Percentiles rank a stretch among this genome's conserved stretches.
phyloP scores from a whole-genome alignment of 2,797 vertebrate species.

The Xenops minutus region DNA sequence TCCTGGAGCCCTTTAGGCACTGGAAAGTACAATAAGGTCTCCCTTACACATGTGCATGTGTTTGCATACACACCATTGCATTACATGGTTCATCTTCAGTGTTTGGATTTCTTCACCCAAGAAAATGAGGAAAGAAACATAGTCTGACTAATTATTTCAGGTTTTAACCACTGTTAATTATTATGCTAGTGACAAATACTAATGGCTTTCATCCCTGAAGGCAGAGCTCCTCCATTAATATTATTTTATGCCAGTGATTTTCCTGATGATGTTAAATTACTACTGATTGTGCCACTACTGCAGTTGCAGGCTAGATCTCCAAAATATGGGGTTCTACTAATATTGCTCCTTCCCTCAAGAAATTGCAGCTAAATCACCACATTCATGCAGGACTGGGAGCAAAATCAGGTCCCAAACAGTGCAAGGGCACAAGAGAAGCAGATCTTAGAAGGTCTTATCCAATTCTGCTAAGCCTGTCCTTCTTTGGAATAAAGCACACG shows the following conservation, averaged over 20 bases:
- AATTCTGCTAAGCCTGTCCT: not conserved
- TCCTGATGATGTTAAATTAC: not conserved
- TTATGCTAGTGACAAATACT: not conserved
- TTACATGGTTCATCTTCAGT: not conserved
- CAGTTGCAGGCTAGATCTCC: not conserved
- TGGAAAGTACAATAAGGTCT: not conserved
- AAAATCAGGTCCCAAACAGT: not conserved
- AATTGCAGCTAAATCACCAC: not conserved
- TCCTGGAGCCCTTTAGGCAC: not conserved
- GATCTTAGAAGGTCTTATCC: not conserved
- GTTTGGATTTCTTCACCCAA: not conserved
- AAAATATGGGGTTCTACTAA: not conserved
- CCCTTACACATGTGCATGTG: accelerated
- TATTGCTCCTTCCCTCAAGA: accelerated
- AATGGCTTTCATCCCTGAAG: not conserved
- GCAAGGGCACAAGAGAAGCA: not conserved
- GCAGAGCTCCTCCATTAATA: not conserved
- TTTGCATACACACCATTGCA: not conserved
- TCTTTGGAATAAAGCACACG: not conserved
- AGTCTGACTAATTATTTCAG: not conserved
- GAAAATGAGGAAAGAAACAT: not conserved
- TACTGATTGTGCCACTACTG: not conserved
- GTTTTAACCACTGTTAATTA: not conserved
- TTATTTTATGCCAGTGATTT: not conserved
- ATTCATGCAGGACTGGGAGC: not conserved